Base-by-base conservation (phyloP, 2,113 vertebrate genomes). In the Elanoides forficatus region DNA sequence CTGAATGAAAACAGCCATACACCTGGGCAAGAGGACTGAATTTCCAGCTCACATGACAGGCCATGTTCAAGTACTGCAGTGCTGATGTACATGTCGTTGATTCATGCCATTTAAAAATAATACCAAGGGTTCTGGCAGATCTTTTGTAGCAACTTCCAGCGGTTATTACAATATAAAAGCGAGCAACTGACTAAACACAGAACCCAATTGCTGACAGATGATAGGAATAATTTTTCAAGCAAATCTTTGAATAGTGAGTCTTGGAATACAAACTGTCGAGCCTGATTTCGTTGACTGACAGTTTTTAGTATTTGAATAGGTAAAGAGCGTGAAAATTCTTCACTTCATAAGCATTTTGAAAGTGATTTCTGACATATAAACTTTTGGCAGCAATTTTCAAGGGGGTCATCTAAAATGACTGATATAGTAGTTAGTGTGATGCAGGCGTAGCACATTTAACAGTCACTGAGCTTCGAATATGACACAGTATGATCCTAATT, bases 321-420 rank as follows among this genome's bases (percentile, higher is more conserved):
- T 96, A 97, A 96, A 95, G 93, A 96, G 93, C 70, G 96, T 97
- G 81, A 95, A 98, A 98, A 98, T 97, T 97, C 93, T 91, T 97
- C 95, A 95, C 76, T 97, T 96, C 92, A 94, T 97, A 96, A 98
- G 87, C 97, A 97, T 98, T 98, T 97, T 81, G 74, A 97, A 96
- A 97, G 95, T 95, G 95, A 92, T 94, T 98, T 97, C 97, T 98
- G 98, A 98, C 96, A 97, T 95, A 96, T 85, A 98, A 98, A 98
- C 87, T 98, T 98, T 98, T 97, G 97, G 93, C 97, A 98, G 97
- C 96, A 98, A 97, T 98, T 98, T 98, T 96, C 98, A 97, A 97
- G 95, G 86, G 93, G 97, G 96, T 97, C 98, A 97, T 98, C 94
- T 93, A 90, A 94, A 93, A 97, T 98, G 98, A 98, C 96, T 98